phyloP scores from a whole-genome alignment of 2,888 invertebrate genomes.

The Hyppa rectilinea region DNA sequence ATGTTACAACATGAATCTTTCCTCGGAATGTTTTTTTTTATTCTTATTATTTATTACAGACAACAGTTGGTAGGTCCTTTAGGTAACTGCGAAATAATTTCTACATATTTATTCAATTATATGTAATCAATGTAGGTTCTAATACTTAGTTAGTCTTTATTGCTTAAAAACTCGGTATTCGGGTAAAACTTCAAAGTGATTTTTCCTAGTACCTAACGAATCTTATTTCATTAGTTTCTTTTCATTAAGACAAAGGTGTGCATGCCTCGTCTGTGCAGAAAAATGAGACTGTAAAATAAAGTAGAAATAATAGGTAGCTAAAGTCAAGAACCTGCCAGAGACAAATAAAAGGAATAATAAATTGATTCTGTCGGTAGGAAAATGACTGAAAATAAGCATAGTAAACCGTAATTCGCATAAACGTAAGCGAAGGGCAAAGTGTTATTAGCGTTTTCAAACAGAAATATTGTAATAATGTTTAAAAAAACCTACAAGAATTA shows the following conservation, averaged over 20 bases:
- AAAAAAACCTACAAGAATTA: too few relatives aligned
- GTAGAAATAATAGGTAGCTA: not conserved
- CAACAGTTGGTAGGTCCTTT: too few relatives aligned
- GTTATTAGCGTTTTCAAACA: not conserved
- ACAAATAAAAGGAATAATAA: not conserved
- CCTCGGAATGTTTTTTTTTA: too few relatives aligned
- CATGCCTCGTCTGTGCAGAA: not conserved
- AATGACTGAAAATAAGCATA: not conserved
- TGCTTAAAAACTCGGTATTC: not conserved
- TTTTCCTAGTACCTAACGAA: not conserved
- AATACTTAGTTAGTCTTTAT: not conserved
- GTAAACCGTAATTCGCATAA: not conserved
- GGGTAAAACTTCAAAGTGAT: constrained; percentile 3
- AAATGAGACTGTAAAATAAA: not conserved
- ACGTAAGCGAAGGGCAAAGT: not conserved
- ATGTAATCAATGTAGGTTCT: not conserved
- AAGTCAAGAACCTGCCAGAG: not conserved
- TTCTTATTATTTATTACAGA: too few relatives aligned
- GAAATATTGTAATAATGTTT: too few relatives aligned
- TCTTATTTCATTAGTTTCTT: not conserved
- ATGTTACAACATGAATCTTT: too few relatives aligned
- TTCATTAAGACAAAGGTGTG: not conserved
- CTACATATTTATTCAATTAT: not conserved
- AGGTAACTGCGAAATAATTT: not conserved
- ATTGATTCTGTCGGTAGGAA: not conserved